Percentiles rank a stretch among this genome's conserved stretches.
These are phyloP conservation scores for Anagrus nilaparvatae DNA, from an alignment of 1,140 invertebrate genomes.

Conservation along the genomic window DNA sequence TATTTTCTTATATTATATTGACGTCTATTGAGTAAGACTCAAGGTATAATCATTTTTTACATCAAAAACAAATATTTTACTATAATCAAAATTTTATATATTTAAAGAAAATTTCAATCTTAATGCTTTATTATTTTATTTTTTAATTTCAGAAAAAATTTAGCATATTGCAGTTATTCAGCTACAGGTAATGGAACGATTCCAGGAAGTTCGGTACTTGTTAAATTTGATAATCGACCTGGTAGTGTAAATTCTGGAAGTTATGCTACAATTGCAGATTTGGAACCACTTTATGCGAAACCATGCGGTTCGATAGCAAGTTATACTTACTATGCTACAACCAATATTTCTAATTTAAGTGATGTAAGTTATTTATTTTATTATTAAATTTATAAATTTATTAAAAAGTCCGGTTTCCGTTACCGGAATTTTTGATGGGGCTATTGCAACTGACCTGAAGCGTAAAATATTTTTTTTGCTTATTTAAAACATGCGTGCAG, in stretches of 20 bases:
- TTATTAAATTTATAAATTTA: slow-evolving; percentile 3
- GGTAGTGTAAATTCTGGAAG: slow-evolving; percentile 65
- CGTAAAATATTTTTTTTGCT: too few species aligned
- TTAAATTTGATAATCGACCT: slow-evolving; percentile 56
- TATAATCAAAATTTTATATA: too few species aligned
- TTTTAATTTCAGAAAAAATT: slow-evolving; percentile 40
- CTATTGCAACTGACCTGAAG: too few species aligned
- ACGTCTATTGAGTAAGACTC: neutral
- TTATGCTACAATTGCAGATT: slow-evolving; percentile 69
- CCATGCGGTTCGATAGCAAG: slow-evolving; percentile 46
- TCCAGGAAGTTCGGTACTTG: slow-evolving; percentile 49
- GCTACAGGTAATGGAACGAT: slow-evolving; percentile 36
- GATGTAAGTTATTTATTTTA: slow-evolving; percentile 48
- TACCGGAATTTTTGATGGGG: too few species aligned
- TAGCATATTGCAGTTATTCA: slow-evolving; percentile 40
- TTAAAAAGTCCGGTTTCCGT: slow-evolving; percentile 1
- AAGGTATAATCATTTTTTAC: neutral
- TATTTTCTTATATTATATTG: too few species aligned
- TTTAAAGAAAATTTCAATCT: too few species aligned
- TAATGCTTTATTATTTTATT: too few species aligned
- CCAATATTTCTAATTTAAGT: slow-evolving; percentile 44
- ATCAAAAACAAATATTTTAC: too few species aligned
- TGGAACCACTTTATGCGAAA: slow-evolving; percentile 49
- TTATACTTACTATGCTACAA: slow-evolving; percentile 53
- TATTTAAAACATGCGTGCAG: too few species aligned